Evolutionary conservation across 2,113 vertebrate species (phyloP).

Genomic region (Chaetodon trifascialis): DNA sequence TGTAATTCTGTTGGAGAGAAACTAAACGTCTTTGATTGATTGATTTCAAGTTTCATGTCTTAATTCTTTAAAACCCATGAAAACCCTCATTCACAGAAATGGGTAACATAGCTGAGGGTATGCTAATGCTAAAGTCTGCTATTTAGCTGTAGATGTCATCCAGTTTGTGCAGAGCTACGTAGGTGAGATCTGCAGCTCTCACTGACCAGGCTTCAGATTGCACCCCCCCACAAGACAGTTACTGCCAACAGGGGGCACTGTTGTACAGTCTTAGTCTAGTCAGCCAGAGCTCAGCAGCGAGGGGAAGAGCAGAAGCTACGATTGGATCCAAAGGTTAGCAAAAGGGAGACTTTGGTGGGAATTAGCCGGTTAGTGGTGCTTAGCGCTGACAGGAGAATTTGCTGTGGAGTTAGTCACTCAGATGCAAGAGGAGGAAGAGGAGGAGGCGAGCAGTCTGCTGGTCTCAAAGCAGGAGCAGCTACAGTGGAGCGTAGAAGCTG

Average conservation of each 20-base stretch:
- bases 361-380: constrained; percentile 55
- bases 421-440: constrained; percentile 58
- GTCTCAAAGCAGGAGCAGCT: constrained; percentile 72
- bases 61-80: background rate
- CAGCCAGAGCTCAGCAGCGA: constrained; percentile 14
- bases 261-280: constrained; percentile 1
- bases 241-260: background rate
- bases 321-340: constrained; percentile 32
- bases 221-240: background rate
- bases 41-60: background rate
- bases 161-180: background rate
- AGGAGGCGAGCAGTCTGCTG: constrained; percentile 59
- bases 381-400: constrained; percentile 17
- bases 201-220: background rate
- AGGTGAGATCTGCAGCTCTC: too few species aligned
- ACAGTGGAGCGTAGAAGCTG: constrained; percentile 78
- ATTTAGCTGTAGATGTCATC: constrained; percentile 21
- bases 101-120: background rate
- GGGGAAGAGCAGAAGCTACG: constrained; percentile 4
- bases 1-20: background rate
- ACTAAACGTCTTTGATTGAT: background rate
- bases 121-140: background rate
- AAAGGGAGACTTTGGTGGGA: constrained; percentile 28
- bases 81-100: too few species aligned
- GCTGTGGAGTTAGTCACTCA: constrained; percentile 59